A percentile compares a stretch with the other conserved stretches of the same genome.
phyloP scores from a whole-genome alignment of 2,888 invertebrate genomes.

The Sipha maydis region DNA sequence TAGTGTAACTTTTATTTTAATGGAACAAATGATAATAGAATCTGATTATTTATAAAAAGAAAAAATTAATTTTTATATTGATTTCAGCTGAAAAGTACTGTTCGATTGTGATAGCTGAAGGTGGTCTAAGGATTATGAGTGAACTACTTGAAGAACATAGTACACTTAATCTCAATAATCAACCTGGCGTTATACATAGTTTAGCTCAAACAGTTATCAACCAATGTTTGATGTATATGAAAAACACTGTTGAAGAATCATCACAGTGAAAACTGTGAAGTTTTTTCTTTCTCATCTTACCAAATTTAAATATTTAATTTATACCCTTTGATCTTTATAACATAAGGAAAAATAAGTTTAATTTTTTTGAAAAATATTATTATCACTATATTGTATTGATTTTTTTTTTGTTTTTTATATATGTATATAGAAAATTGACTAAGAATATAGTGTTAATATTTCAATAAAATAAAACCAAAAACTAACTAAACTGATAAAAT shows the following conservation, averaged over 20 bases:
- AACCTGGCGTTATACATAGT: conserved; percentile 30
- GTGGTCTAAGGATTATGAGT: conserved; percentile 80
- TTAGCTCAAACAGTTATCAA: conserved; percentile 56
- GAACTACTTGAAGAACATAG: conserved; percentile 73
- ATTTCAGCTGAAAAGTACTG: conserved; percentile 90
- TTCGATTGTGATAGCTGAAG: conserved; percentile 84
- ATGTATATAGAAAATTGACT: conserved; percentile 8
- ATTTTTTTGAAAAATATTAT: conserved; percentile 27
- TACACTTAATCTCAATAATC: conserved; percentile 24
- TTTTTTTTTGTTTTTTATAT: no score
- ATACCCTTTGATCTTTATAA: conserved; percentile 11
- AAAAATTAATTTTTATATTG: conserved; percentile 53
- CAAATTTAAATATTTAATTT: conserved; percentile 39
- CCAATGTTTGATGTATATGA: conserved; percentile 55
- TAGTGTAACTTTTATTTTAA: neutral
- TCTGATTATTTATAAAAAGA: neutral
- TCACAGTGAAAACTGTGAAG: conserved; percentile 30
- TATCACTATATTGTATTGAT: conserved; percentile 31
- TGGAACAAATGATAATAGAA: neutral
- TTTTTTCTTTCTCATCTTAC: conserved; percentile 20
- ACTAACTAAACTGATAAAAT: conserved; percentile 45
- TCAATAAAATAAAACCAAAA: conserved; percentile 28
- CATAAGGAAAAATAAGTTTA: neutral
- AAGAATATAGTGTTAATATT: conserved; percentile 24
- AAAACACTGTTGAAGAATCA: conserved; percentile 29